These are phyloP conservation scores for Boloria selene DNA, from an alignment of 2,888 invertebrate species.

Conservation along the genomic window DNA sequence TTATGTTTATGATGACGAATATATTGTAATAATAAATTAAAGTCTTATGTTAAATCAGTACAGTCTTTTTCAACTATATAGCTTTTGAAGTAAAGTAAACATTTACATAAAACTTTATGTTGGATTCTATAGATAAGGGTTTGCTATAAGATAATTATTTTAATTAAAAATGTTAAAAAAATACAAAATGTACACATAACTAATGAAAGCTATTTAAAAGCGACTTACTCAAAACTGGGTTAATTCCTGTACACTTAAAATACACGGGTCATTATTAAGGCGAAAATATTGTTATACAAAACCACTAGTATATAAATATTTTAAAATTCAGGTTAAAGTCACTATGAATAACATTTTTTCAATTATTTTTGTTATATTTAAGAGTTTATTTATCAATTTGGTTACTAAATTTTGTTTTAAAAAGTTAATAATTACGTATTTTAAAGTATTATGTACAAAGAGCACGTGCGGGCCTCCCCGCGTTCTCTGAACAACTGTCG, in stretches of 20 bases:
- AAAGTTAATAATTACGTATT: constrained; percentile 40
- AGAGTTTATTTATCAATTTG: constrained; percentile 6
- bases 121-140: too few relatives aligned
- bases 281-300: constrained; percentile 16
- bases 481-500: constrained; percentile 46
- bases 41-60: too few relatives aligned
- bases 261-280: constrained; percentile 25
- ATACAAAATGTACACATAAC: constrained; percentile 18
- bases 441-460: not conserved
- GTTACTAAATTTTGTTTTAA: constrained; percentile 7
- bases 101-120: too few relatives aligned
- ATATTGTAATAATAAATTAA: too few relatives aligned
- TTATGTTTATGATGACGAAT: too few relatives aligned
- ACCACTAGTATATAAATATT: constrained; percentile 1
- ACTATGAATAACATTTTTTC: constrained; percentile 1
- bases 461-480: constrained; percentile 46
- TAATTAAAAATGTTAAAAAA: not conserved
- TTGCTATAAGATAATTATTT: not conserved
- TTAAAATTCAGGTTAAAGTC: not conserved
- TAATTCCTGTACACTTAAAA: constrained; percentile 33
- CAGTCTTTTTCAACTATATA: too few relatives aligned
- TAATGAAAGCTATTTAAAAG: constrained; percentile 25
- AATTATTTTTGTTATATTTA: not conserved
- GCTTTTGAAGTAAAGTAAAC: too few relatives aligned
- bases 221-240: constrained; percentile 37